Evolutionary conservation across 2,888 invertebrate species (phyloP), one percentile per base, ranked within the genome.

Genomic region (Polydrusus pterygomalis): DNA sequence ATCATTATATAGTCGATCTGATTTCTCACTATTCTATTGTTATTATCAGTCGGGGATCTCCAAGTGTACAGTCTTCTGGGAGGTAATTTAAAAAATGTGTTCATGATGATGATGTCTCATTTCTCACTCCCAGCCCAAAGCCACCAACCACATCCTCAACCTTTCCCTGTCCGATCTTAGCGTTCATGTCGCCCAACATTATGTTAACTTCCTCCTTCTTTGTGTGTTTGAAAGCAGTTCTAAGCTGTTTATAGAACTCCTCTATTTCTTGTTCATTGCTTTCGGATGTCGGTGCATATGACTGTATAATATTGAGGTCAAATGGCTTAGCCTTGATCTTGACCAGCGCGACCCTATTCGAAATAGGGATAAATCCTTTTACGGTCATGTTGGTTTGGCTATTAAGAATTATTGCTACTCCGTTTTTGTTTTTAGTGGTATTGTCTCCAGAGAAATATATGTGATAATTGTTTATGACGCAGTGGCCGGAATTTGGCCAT

Each of bases 1-100:
- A 81, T 78, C 38, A 78, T 49, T 2, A 81, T 71, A 64, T 49
- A 82, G 70, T 81, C 79, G 38, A 81, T 82, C 69, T 81, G 80
- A 75, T 82, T 81, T 73, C 79, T 74, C 11, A 79, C 76, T 15
- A 81, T 79, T 58, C 74, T 77, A 11, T 40, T 9, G 34, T 65
- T 25, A 20, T 56, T 80, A 49, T 81, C 75, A 49, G 67, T 74
- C 20, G 79, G 78, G 9, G 78, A 80, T 70, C 54, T 79, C 82
- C 81, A 80, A 51, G 25, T 25, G 81, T 82, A 40, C 8, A 40
- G 40, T 79, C 77, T 45, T 69, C 69, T 58, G 58, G 70, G 63
- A 8, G 63, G 71, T 34, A 68, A 18, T 38, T 68, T 54, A 25
- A 67, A 63, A 63, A 45, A 17, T 30, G 45, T 68, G 34, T 68